phyloP scores from a whole-genome alignment of 92 coral and sea anemone genomes.

The Plumapathes pennacea region DNA sequence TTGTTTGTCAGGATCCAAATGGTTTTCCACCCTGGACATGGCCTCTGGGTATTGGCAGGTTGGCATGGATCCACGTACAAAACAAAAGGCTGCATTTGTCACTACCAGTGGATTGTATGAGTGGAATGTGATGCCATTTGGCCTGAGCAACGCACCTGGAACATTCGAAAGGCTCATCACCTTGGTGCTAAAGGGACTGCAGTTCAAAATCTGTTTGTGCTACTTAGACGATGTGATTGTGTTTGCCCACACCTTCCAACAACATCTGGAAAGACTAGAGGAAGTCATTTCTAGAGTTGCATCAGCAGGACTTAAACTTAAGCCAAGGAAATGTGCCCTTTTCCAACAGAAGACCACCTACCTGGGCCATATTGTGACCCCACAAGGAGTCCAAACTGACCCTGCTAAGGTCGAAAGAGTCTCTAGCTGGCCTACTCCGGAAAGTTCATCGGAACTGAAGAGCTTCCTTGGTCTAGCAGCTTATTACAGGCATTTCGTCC shows the following conservation, averaged over 20 bases:
- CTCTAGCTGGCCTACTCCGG: slow-evolving; percentile 40
- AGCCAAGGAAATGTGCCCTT: slow-evolving; percentile 31
- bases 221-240: slow-evolving; percentile 43
- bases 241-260: slow-evolving; percentile 25
- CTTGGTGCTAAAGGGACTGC: slow-evolving; percentile 23
- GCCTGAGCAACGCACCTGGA: slow-evolving; percentile 37
- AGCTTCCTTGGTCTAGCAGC: slow-evolving; percentile 63
- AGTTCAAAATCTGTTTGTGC: slow-evolving; percentile 27
- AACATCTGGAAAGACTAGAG: slow-evolving; percentile 27
- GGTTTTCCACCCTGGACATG: slow-evolving; percentile 42
- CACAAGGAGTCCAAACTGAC: slow-evolving; percentile 46
- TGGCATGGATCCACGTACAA: slow-evolving; percentile 38
- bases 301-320: slow-evolving; percentile 33
- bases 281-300: slow-evolving; percentile 28
- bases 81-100: slow-evolving; percentile 37
- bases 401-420: slow-evolving; percentile 38
- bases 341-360: slow-evolving; percentile 17
- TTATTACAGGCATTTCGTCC: slow-evolving; percentile 46
- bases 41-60: slow-evolving; percentile 55
- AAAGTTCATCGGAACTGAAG: slow-evolving; percentile 26
- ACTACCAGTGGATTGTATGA: slow-evolving; percentile 45
- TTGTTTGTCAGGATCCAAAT: slow-evolving; percentile 29
- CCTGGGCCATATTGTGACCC: slow-evolving; percentile 46
- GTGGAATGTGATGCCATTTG: slow-evolving; percentile 48
- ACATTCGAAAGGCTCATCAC: slow-evolving; percentile 39